Evolutionary conservation across 2,797 vertebrate species (phyloP).

Genomic region (Psittacula echo): DNA sequence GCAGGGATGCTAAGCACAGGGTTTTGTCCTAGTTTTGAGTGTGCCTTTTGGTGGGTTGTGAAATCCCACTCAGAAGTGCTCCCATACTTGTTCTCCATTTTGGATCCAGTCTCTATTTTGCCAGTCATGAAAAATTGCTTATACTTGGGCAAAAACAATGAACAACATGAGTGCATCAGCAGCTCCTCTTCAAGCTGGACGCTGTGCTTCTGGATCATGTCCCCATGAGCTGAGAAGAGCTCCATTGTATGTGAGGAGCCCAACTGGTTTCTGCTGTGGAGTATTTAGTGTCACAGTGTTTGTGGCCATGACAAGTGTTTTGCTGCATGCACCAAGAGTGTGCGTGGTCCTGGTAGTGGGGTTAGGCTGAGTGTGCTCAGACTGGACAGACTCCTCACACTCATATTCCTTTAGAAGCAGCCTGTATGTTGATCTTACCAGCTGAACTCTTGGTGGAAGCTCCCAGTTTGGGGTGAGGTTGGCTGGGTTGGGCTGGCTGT

Average conservation of each 20-base stretch:
- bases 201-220: accelerated
- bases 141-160: neutral
- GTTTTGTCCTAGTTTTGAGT: neutral
- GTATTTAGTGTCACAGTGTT: accelerated
- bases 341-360: accelerated
- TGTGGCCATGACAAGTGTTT: accelerated
- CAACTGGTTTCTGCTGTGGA: neutral
- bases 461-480: neutral
- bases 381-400: accelerated
- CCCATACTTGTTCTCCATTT: neutral
- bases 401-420: neutral
- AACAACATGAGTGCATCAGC: neutral
- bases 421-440: neutral
- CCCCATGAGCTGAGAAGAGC: accelerated
- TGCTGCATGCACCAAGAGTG: neutral
- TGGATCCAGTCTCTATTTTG: neutral
- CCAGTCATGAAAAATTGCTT: neutral
- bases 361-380: neutral
- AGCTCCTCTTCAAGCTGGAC: neutral
- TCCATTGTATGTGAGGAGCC: neutral
- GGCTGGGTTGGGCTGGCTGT: neutral
- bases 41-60: neutral
- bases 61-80: neutral
- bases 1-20: neutral
- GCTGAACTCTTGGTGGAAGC: neutral